These are phyloP conservation scores for Psittacula cyanocephala DNA, from an alignment of 2,113 vertebrate genomes.

Conservation along the genomic window DNA sequence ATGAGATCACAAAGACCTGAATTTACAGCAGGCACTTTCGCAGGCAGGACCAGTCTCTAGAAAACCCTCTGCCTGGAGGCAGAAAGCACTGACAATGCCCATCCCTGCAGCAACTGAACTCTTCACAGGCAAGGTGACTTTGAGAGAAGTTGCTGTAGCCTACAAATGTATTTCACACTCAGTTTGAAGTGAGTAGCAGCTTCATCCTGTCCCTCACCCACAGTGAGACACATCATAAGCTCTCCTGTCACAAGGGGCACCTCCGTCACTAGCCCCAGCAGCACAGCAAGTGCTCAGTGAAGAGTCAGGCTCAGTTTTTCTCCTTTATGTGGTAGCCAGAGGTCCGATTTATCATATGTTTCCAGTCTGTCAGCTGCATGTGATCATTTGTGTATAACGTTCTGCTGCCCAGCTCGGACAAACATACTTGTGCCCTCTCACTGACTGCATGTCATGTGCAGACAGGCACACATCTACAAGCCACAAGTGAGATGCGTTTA, in stretches of 20 bases:
- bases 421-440: neutral
- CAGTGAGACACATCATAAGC: neutral
- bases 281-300: neutral
- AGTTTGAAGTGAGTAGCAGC: neutral
- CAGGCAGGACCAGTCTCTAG: neutral
- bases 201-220: neutral
- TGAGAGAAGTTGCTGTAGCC: neutral
- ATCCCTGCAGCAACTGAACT: neutral
- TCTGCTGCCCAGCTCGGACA: conserved; percentile 1
- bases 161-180: neutral
- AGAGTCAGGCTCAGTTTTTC: neutral
- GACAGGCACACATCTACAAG: neutral
- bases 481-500: fast-evolving
- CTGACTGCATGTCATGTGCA: fast-evolving
- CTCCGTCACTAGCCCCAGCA: neutral
- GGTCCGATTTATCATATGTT: neutral
- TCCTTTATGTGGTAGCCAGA: neutral
- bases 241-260: neutral
- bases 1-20: neutral
- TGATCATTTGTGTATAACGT: neutral
- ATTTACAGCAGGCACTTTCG: neutral
- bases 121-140: neutral
- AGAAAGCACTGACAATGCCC: neutral
- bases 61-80: neutral
- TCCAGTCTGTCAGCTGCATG: neutral